phyloP scores from a whole-genome alignment of 2,888 invertebrate genomes.

The Drosophila testacea region DNA sequence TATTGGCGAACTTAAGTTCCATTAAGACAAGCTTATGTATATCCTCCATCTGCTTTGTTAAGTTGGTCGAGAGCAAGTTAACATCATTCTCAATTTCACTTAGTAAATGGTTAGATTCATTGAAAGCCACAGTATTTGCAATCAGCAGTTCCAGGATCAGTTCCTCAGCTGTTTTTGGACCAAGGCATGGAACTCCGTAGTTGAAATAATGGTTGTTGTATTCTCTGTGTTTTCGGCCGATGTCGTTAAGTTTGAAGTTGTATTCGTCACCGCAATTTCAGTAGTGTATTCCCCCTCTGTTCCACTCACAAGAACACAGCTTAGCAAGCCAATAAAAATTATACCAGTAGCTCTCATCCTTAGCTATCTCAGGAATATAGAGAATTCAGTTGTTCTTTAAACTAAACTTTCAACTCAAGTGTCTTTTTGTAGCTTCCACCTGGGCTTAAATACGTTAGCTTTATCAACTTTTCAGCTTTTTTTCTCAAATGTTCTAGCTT shows the following conservation, averaged over 20 bases:
- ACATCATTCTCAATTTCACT: conserved; percentile 10
- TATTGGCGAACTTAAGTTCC: neutral
- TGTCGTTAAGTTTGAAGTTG: conserved; percentile 5
- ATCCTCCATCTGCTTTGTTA: neutral
- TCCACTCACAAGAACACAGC: neutral
- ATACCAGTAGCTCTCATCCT: conserved; percentile 11
- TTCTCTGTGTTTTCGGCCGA: conserved; percentile 1
- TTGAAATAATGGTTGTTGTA: neutral
- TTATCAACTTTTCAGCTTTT: neutral
- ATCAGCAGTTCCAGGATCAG: neutral
- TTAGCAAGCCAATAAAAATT: conserved; percentile 8
- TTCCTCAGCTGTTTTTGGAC: neutral
- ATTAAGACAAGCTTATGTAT: neutral
- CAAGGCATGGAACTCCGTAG: neutral
- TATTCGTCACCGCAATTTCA: neutral
- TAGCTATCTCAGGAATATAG: neutral
- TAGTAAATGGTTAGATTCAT: neutral
- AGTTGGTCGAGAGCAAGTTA: neutral
- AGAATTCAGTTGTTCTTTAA: conserved; percentile 8
- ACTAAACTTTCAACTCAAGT: conserved; percentile 19
- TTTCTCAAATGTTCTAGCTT: conserved; percentile 11
- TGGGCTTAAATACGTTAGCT: conserved; percentile 25
- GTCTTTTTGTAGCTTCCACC: neutral
- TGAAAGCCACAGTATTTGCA: conserved; percentile 1
- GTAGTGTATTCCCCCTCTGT: conserved; percentile 5